Base-by-base conservation (phyloP, 1,140 invertebrate species). In the Hyles vespertilio region DNA sequence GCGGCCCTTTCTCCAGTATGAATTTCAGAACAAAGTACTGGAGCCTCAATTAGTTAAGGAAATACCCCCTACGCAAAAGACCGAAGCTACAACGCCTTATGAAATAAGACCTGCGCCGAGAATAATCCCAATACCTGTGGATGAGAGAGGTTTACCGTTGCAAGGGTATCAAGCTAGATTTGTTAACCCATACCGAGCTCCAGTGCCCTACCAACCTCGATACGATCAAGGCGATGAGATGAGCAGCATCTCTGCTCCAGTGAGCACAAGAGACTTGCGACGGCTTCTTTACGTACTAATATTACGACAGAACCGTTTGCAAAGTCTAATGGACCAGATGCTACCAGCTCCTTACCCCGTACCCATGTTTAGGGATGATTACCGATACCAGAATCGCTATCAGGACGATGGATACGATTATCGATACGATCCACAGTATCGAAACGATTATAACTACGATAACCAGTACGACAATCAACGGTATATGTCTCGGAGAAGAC, bases 231-330 rank as follows among this genome's bases (percentile, higher is more conserved):
- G 77, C 5, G 76, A 77, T 12, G 82, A 89, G 50, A 77, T 83
- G 73, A 65, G 77, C 47, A 74, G 74, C 3, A 89, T 90, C 62
- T 74, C 84, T 54, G 77, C 88, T 50, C 91, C 91, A 36, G 91
- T 92, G 2, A 91, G 91, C 69, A 91, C 91, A 3, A 89, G 87
- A 77, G 91, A 92, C 70, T 88, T 92, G 48, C 91, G 91, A 72
- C 82, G 87, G 49, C 79, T 92, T 46, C 79, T 92, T 5, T 90
- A 92, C 36, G 89, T 91, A 72, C 72, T 92, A 52, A 90, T 92
- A 48, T 50, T 90, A n/a, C 69, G 91, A 49, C 91, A 92, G 72
- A 91, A 86, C 62, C 79, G 87, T 34, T 65, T 91, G 62, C 91
- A 92, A 79, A 72, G 79, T 36, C 70, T 91, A n/a, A 89, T 89